Base-by-base conservation (phyloP, 2,113 vertebrate species). In the Corythornis vintsioides region DNA sequence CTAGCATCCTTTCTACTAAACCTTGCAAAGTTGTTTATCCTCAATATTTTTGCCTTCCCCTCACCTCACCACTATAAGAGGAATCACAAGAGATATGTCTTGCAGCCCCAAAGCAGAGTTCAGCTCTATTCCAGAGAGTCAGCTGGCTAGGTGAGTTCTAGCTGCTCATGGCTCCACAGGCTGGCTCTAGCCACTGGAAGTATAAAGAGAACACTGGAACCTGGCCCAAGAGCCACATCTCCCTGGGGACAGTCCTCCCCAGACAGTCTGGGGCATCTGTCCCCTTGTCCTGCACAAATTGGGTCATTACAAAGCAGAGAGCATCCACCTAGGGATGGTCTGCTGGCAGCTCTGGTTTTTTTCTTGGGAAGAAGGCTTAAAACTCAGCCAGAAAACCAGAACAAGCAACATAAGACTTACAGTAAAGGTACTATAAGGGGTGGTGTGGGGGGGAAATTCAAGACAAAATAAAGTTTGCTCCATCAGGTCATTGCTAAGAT, bases 111-210 rank as follows among this genome's bases (percentile, higher is more conserved):
- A 53, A 47, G 56, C 25, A 45, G 10, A 69, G 53, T 15, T 2
- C 4, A 0, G 9, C 15, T 71, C 69, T 12, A 4, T 1, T 2
- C 10, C 60, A 57, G 6, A 0, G 8, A 45, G 28, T 35, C 28
- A 24, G 33, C 38, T 26, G 29, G 15, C 29, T 10, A 4, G 9
- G 9, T 0, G 1, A 50, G 20, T 9, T 25, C 40, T 26, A 66
- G 9, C n/a, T 21, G 15, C 15, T 16, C 1, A 0, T 5, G 16
- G 29, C 13, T 43, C 56, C 11, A 6, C 2, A 2, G 26, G 33
- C 69, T 66, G 20, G 6, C 31, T 50, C 4, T 4, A 31, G 55
- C 5, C 22, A 43, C 61, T 20, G 10, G 38, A 59, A 71, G 48
- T 22, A 21, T 20, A 28, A 24, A n/a, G 12, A 20, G 21, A 21